phyloP scores from a whole-genome alignment of 92 coral and sea anemone species.

The Palythoa caribaeorum region DNA sequence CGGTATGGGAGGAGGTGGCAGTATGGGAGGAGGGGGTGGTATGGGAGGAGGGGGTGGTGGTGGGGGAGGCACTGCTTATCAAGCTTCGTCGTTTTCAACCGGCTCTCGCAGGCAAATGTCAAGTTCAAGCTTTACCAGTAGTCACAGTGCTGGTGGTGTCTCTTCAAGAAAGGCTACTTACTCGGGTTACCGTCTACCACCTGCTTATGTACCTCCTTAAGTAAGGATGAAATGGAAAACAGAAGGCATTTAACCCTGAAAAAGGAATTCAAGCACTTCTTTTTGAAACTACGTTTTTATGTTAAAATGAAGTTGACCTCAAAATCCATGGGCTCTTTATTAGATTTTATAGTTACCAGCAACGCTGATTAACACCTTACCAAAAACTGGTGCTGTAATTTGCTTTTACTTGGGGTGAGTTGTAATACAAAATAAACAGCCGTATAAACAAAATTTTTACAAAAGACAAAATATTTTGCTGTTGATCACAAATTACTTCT shows the following conservation, averaged over 20 bases:
- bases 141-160: conserved; percentile 63
- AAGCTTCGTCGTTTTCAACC: conserved; percentile 75
- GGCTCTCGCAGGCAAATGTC: conserved; percentile 45
- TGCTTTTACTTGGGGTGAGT: not conserved
- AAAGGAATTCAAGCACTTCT: not conserved
- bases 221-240: not conserved
- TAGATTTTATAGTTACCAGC: not conserved
- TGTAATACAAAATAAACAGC: not conserved
- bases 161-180: conserved; percentile 76
- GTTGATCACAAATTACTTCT: conserved; percentile 8
- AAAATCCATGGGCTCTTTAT: not conserved
- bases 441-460: not conserved
- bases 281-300: not conserved
- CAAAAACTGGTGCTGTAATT: conserved; percentile 7
- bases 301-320: not conserved
- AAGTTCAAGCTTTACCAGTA: conserved; percentile 58
- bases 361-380: not conserved
- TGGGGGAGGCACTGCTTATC: conserved; percentile 71
- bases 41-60: conserved; percentile 60
- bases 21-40: conserved; percentile 41
- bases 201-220: conserved; percentile 98
- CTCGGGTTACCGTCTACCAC: conserved; percentile 97
- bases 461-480: conserved; percentile 28
- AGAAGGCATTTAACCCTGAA: not conserved
- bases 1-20: conserved; percentile 41